These are phyloP conservation scores for Cistogaster globosa DNA, from an alignment of 2,888 invertebrate genomes.

Conservation along the genomic window DNA sequence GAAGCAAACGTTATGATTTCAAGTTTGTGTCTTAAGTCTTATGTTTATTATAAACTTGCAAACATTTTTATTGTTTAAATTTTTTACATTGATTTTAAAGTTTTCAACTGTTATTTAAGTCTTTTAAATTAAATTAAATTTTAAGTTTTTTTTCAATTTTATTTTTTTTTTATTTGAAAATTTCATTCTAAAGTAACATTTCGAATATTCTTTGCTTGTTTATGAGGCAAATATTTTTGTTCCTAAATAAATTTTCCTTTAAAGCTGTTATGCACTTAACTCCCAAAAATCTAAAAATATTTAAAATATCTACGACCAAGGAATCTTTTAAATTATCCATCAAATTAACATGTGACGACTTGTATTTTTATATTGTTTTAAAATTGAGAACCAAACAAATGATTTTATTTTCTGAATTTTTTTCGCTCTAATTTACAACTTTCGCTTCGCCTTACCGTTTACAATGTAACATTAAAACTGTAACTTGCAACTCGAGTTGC, in stretches of 20 bases:
- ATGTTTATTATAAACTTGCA: not conserved
- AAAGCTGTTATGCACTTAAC: not conserved
- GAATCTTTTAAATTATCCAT: too few species aligned
- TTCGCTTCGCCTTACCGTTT: not conserved
- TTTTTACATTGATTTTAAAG: not conserved
- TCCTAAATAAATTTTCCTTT: not conserved
- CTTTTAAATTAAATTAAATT: not conserved
- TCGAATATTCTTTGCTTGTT: not conserved
- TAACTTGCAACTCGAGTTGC: not conserved
- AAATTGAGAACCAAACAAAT: too few species aligned
- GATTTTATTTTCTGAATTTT: too few species aligned
- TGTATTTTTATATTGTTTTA: too few species aligned
- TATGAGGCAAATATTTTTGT: not conserved
- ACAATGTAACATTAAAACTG: not conserved
- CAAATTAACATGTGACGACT: too few species aligned
- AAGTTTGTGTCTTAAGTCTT: slow-evolving; percentile 31
- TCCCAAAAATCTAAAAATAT: too few species aligned
- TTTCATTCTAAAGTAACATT: not conserved
- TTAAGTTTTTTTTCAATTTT: not conserved
- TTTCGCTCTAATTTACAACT: not conserved
- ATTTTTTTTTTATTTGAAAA: not conserved
- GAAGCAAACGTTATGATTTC: slow-evolving; percentile 1
- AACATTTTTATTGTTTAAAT: not conserved
- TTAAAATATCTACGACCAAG: too few species aligned
- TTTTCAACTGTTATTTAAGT: not conserved